Percentiles rank a stretch among this genome's conserved stretches.
These are phyloP conservation scores for Clarias pachynema DNA, from an alignment of 2,797 vertebrate genomes.

Conservation along the genomic window DNA sequence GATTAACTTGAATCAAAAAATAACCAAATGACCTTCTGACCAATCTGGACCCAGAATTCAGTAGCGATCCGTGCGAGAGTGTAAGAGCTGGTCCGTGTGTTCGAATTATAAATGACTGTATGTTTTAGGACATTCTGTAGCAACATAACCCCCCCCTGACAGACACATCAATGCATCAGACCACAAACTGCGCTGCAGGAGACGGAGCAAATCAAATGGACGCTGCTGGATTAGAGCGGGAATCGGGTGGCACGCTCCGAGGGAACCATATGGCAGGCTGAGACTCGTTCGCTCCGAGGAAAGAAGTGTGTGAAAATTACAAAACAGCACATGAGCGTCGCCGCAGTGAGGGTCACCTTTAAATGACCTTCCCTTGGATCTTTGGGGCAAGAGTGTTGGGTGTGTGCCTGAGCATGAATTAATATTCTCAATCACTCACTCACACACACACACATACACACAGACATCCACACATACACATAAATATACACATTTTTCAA, in stretches of 20 bases:
- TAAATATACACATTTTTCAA: not conserved
- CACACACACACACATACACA: conserved; percentile 8
- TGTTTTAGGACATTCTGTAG: not conserved
- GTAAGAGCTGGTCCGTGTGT: not conserved
- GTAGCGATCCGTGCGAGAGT: not conserved
- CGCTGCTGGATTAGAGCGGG: conserved; percentile 15
- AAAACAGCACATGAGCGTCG: not conserved
- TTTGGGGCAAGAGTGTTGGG: not conserved
- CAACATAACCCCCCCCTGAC: not conserved
- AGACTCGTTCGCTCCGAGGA: not conserved
- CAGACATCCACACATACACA: not conserved
- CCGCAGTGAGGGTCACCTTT: conserved; percentile 14
- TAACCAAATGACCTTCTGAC: not conserved
- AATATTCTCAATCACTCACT: not conserved
- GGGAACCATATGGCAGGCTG: conserved; percentile 22
- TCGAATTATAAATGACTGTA: not conserved
- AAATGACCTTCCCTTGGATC: not conserved
- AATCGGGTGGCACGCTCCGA: not conserved
- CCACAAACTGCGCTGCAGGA: conserved; percentile 23
- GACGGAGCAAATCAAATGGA: conserved; percentile 22
- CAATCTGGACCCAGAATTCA: not conserved
- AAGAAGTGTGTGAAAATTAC: conserved; percentile 20
- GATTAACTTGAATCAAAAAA: not conserved
- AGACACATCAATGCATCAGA: not conserved
- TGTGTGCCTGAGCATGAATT: conserved; percentile 11